These are phyloP conservation scores for Dendronephthya gigantea DNA, from an alignment of 64 coral and sea anemone genomes.

Conservation along the genomic window DNA sequence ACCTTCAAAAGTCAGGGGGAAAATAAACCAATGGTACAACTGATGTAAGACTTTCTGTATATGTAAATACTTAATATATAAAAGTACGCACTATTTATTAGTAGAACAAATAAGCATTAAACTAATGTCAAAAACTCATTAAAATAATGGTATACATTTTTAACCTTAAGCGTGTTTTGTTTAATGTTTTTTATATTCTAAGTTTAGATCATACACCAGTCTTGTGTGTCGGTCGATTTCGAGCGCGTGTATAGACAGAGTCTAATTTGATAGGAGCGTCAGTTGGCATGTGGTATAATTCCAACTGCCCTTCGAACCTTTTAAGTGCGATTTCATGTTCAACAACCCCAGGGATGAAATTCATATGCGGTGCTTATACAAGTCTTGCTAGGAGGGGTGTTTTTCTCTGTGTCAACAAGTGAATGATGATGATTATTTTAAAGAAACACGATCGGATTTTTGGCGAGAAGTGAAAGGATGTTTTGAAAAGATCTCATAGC, in stretches of 20 bases:
- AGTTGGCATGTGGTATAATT: not conserved
- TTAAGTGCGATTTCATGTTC: not conserved
- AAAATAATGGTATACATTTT: not conserved
- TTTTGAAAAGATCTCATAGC: not conserved
- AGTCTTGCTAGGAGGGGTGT: not conserved
- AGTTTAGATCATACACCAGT: no score
- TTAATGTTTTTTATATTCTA: not conserved
- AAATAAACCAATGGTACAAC: not conserved
- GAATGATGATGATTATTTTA: not conserved
- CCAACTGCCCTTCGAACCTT: not conserved
- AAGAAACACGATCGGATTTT: not conserved
- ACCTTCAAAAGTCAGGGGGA: not conserved
- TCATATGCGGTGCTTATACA: not conserved
- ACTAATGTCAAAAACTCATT: not conserved
- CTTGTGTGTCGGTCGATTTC: no score
- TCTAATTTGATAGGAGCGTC: no score
- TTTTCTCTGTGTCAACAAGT: slow-evolving; percentile 14
- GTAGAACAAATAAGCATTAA: not conserved
- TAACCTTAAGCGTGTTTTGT: not conserved
- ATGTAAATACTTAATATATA: not conserved
- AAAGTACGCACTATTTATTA: not conserved
- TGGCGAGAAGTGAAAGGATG: slow-evolving; percentile 6
- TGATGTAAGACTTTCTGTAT: not conserved
- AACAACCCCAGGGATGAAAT: not conserved
- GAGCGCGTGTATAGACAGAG: no score